Evolutionary conservation across 1,140 invertebrate genomes (phyloP), one percentile per base, ranked within the genome.

Genomic region (Temnothorax curvispinosus): DNA sequence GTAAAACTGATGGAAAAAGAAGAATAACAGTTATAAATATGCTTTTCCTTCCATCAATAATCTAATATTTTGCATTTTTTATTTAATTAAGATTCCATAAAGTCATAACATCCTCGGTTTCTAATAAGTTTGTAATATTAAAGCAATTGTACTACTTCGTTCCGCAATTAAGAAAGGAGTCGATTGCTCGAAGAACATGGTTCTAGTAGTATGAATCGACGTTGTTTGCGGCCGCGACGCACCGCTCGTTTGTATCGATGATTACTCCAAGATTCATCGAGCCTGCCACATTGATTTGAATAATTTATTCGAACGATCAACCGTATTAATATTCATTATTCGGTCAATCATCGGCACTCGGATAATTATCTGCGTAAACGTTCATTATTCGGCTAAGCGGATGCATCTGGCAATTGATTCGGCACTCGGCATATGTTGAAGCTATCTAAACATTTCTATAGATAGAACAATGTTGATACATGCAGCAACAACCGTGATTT

Each of bases 261-360:
- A 90, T 87, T 85, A 84, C 56, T 89, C 72, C 11, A 89, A 87
- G 88, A 90, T 76, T 80, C 67, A 80, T 85, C 69, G 38, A 50
- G 18, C 56, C 41, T 1, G 69, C 56, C 27, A 50, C n/a, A 44
- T 27, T 38, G 54, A 85, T 80, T 80, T 88, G 80, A 90, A 87
- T 90, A 90, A 90, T 90, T 90, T 90, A 88, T 90, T 90, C 62
- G 69, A 72, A 64, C 47, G 74, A 90, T 85, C 88, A 54, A 71
- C 75, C 5, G 38, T 90, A 88, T 90, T 90, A 90, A 90, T 90
- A 90, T 90, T 90, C 89, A 90, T 90, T 90, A 85, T 87, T 90
- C 86, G 71, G 89, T 81, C 89, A 82, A 75, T 87, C 80, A 80
- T 86, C 50, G 75, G 52, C 54, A 86, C 80, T 90, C 32, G 58